These are phyloP conservation scores for Neolamprologus tretocephalus DNA, from an alignment of 2,113 vertebrate genomes.

Conservation along the genomic window DNA sequence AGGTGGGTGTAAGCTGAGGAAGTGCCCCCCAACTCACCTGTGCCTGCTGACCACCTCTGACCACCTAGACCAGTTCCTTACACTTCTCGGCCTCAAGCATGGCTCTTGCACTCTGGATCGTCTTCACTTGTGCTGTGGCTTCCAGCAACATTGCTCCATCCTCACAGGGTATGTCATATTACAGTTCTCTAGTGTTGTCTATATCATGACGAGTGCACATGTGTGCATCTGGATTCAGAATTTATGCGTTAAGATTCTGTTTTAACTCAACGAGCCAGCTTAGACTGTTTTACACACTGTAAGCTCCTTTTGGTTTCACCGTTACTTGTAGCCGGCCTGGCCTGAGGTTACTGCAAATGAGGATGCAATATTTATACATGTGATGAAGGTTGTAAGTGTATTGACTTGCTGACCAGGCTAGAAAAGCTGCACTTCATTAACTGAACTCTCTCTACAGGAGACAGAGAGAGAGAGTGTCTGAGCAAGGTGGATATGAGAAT, in stretches of 20 bases:
- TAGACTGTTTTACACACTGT: background rate
- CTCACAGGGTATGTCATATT: slow-evolving; percentile 58
- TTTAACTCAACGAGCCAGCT: background rate
- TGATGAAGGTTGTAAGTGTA: slow-evolving; percentile 45
- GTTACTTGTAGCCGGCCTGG: background rate
- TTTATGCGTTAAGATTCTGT: background rate
- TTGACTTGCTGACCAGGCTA: slow-evolving; percentile 53
- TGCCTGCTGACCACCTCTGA: slow-evolving; percentile 35
- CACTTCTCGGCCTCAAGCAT: slow-evolving; percentile 51
- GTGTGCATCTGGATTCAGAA: background rate
- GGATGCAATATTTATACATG: slow-evolving; percentile 56
- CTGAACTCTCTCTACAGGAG: slow-evolving; percentile 9
- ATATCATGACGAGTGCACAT: background rate
- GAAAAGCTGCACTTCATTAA: slow-evolving; percentile 54
- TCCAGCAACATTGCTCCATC: slow-evolving; percentile 64
- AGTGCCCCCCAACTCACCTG: slow-evolving; percentile 31
- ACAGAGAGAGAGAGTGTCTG: background rate
- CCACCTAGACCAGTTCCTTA: background rate
- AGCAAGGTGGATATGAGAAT: slow-evolving; percentile 30
- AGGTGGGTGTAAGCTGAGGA: slow-evolving; percentile 59
- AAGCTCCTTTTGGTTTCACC: background rate
- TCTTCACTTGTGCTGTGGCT: slow-evolving; percentile 57
- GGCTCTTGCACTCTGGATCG: slow-evolving; percentile 66
- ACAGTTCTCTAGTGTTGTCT: background rate
- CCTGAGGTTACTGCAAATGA: slow-evolving; percentile 45